phyloP scores from a whole-genome alignment of 2,113 vertebrate species.

The Orthonyx spaldingii region DNA sequence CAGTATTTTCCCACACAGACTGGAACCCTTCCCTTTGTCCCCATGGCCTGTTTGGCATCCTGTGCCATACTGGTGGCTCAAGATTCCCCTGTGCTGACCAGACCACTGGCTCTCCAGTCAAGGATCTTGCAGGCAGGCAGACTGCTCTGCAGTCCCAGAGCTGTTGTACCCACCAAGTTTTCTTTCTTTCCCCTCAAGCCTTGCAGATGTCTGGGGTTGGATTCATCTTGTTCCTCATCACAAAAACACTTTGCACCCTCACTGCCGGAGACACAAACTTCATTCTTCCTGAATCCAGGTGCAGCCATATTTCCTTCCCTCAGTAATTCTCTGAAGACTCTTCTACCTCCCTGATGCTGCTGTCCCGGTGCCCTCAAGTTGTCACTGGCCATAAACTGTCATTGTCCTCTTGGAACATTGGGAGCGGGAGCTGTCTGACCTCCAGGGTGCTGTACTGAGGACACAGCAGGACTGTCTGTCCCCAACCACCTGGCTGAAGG shows the following conservation, averaged over 20 bases:
- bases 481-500: accelerated
- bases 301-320: not conserved
- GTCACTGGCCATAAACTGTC: not conserved
- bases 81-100: not conserved
- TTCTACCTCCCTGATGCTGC: not conserved
- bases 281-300: not conserved
- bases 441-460: not conserved
- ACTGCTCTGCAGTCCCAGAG: not conserved
- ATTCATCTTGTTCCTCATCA: not conserved
- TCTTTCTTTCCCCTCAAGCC: not conserved
- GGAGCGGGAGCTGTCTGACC: not conserved
- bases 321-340: not conserved
- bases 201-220: not conserved
- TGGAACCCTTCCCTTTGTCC: not conserved
- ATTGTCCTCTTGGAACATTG: not conserved
- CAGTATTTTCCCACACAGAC: not conserved
- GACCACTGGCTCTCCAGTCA: not conserved
- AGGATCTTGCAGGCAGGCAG: not conserved
- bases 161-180: not conserved
- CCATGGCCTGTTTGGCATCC: not conserved
- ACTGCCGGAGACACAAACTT: not conserved
- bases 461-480: not conserved
- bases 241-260: not conserved
- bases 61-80: not conserved
- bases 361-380: not conserved